Evolutionary conservation across 2,113 vertebrate genomes (phyloP).

Genomic region (Ptyas mucosa): DNA sequence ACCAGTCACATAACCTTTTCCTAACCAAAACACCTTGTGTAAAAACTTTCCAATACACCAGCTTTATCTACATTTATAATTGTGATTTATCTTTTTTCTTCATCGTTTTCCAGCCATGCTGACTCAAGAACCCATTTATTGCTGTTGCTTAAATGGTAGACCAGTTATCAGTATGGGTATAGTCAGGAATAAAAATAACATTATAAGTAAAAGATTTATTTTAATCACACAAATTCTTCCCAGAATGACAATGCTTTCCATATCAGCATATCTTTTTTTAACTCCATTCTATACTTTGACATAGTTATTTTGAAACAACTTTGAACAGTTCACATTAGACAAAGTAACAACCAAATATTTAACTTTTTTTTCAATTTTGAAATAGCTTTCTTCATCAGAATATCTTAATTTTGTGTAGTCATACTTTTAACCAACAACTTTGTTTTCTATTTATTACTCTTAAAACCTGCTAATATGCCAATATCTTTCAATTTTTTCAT

Average conservation of each 20-base stretch:
- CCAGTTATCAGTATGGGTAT: too few relatives aligned
- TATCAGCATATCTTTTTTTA: neutral
- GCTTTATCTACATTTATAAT: neutral
- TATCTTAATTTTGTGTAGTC: neutral
- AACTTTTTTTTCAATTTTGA: neutral
- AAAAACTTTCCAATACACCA: neutral
- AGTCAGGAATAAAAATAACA: too few relatives aligned
- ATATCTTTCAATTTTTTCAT: neutral
- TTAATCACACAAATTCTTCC: too few relatives aligned
- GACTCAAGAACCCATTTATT: neutral
- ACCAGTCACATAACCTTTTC: neutral
- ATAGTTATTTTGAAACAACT: neutral
- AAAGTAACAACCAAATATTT: neutral
- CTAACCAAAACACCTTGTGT: too few relatives aligned
- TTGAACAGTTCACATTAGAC: neutral
- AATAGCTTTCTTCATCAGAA: neutral
- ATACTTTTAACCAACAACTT: neutral
- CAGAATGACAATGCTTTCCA: neutral
- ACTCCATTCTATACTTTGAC: neutral
- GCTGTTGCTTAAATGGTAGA: too few relatives aligned
- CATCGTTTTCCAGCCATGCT: neutral
- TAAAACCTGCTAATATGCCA: neutral
- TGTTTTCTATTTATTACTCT: neutral
- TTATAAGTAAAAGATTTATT: too few relatives aligned
- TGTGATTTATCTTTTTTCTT: neutral